phyloP scores from a whole-genome alignment of 1,140 invertebrate genomes.

The Piezodorus guildinii region DNA sequence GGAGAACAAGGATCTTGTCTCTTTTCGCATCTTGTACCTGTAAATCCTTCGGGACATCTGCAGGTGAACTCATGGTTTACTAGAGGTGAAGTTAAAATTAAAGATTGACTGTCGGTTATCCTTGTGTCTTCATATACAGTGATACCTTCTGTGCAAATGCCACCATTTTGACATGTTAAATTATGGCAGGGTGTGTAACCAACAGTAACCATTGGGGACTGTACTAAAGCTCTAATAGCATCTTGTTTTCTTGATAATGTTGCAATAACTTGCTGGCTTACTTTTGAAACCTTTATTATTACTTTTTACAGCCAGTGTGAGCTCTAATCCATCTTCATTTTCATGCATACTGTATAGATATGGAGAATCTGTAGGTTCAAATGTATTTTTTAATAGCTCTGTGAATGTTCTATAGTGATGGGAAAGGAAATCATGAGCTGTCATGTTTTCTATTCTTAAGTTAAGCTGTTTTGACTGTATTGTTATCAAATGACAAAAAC shows the following conservation, averaged over 20 bases:
- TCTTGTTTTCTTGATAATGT: slow-evolving; percentile 49
- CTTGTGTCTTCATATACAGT: slow-evolving; percentile 52
- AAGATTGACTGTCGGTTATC: slow-evolving; percentile 60
- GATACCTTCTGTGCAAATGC: slow-evolving; percentile 59
- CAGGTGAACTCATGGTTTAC: slow-evolving; percentile 67
- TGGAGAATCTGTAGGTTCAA: slow-evolving; percentile 50
- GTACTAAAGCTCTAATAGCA: slow-evolving; percentile 48
- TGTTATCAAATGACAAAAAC: slow-evolving; percentile 67
- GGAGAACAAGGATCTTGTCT: slow-evolving; percentile 82
- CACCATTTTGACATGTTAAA: slow-evolving; percentile 60
- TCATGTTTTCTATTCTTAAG: slow-evolving; percentile 61
- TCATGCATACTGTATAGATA: slow-evolving; percentile 64
- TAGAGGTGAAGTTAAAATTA: slow-evolving; percentile 69
- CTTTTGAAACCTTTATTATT: slow-evolving; percentile 40
- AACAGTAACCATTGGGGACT: slow-evolving; percentile 43
- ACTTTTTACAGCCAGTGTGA: slow-evolving; percentile 52
- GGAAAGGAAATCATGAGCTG: slow-evolving; percentile 57
- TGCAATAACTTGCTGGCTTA: slow-evolving; percentile 48
- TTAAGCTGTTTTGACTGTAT: slow-evolving; percentile 72
- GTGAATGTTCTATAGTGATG: slow-evolving; percentile 60
- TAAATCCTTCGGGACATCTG: slow-evolving; percentile 65
- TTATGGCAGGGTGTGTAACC: slow-evolving; percentile 61
- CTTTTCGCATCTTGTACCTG: slow-evolving; percentile 64
- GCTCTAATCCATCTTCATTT: slow-evolving; percentile 47
- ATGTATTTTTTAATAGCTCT: slow-evolving; percentile 50